A percentile compares a stretch with the other conserved stretches of the same genome.
phyloP scores from a whole-genome alignment of 2,113 vertebrate genomes.

The Delphinapterus leucas region DNA sequence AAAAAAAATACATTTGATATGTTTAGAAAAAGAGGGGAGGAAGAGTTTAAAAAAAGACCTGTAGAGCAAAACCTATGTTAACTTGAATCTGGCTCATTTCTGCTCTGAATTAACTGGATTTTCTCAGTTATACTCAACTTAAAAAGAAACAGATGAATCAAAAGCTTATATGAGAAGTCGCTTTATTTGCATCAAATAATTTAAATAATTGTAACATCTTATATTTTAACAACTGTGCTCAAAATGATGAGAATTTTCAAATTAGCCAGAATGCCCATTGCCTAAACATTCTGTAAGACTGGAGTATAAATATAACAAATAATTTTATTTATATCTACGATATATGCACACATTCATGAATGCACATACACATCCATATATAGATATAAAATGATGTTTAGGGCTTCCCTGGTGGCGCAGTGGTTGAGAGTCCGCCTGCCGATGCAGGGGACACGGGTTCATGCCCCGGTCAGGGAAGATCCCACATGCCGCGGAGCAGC shows the following conservation, averaged over 20 bases:
- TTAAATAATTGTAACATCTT: background rate
- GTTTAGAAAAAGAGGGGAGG: background rate
- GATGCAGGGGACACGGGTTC: too few relatives aligned
- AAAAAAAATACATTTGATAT: background rate
- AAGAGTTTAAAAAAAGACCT: background rate
- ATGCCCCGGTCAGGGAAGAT: too few relatives aligned
- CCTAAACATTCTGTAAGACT: constrained; percentile 16
- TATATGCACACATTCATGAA: background rate
- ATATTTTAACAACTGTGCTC: background rate
- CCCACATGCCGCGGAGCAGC: too few relatives aligned
- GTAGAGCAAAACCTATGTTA: background rate
- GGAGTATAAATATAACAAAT: background rate
- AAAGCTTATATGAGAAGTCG: background rate
- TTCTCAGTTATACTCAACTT: background rate
- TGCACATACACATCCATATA: background rate
- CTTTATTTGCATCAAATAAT: constrained; percentile 24
- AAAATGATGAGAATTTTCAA: background rate
- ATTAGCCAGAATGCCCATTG: background rate
- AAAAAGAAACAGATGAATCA: background rate
- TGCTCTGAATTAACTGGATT: background rate
- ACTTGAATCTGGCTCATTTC: background rate
- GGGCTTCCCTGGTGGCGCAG: too few relatives aligned
- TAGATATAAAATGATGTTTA: background rate
- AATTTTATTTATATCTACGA: background rate
- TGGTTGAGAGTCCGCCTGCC: too few relatives aligned